A percentile compares a stretch with the other conserved stretches of the same genome.
These are phyloP conservation scores for Stictonetta naevosa DNA, from an alignment of 2,113 vertebrate genomes.

Conservation along the genomic window DNA sequence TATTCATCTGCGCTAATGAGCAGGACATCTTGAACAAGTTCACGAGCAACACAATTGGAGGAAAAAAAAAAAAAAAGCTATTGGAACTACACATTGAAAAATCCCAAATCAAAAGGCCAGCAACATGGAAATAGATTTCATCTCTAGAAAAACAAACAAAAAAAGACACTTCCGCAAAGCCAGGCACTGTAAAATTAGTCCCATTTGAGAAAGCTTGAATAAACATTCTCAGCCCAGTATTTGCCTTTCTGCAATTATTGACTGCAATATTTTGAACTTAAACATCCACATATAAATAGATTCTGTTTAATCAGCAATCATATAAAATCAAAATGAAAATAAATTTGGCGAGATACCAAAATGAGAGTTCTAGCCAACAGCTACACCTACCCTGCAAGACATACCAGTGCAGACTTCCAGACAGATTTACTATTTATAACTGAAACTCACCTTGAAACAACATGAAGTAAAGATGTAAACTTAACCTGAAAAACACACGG, in stretches of 20 bases:
- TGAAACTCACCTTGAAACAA: constrained; percentile 7
- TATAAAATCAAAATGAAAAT: constrained; percentile 2
- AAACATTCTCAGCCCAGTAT: not conserved
- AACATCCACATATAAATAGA: not conserved
- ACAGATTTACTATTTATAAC: not conserved
- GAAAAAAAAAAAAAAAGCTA: not conserved
- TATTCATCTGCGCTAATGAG: not conserved
- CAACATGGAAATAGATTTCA: not conserved
- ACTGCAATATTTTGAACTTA: not conserved
- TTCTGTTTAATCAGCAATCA: not conserved
- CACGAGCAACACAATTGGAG: not conserved
- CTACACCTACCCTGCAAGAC: not conserved
- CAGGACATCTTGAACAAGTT: not conserved
- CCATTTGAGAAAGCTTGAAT: not conserved
- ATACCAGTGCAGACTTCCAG: not conserved
- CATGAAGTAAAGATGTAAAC: not conserved
- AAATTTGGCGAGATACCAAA: not conserved
- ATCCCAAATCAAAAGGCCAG: not conserved
- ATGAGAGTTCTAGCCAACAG: not conserved
- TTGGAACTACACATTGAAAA: not conserved
- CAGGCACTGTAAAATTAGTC: not conserved
- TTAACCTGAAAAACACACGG: not conserved
- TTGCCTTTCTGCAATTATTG: not conserved
- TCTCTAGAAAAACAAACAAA: not conserved
- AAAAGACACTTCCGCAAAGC: not conserved